A percentile compares a stretch with the other conserved stretches of the same genome.
phyloP scores from a whole-genome alignment of 2,797 vertebrate genomes.

The Sciurus carolinensis region DNA sequence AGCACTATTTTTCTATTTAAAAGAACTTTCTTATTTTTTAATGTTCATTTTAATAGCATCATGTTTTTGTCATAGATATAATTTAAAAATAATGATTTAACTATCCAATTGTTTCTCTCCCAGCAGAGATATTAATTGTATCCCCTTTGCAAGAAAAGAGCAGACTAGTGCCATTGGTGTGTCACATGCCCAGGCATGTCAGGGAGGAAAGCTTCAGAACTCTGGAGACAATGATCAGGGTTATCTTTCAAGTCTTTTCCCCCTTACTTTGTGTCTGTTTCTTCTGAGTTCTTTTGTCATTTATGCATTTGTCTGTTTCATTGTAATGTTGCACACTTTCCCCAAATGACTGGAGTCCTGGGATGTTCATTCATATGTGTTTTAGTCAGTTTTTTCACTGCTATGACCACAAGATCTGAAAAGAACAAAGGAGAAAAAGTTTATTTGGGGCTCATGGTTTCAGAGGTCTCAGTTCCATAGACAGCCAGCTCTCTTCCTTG shows the following conservation, averaged over 20 bases:
- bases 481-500: no score
- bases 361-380: not conserved
- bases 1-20: conserved; percentile 48
- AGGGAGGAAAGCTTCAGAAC: not conserved
- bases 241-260: not conserved
- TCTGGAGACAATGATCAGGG: not conserved
- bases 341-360: not conserved
- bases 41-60: not conserved
- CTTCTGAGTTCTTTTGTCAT: not conserved
- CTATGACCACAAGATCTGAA: no score
- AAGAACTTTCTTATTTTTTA: not conserved
- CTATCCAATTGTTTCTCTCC: not conserved
- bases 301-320: not conserved
- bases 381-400: no score
- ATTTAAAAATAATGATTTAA: not conserved
- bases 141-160: not conserved
- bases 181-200: not conserved
- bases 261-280: not conserved
- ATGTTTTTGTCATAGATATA: not conserved
- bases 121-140: not conserved
- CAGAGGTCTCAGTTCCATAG: no score
- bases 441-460: no score
- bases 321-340: not conserved
- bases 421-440: no score
- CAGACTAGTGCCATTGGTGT: not conserved